Evolutionary conservation across 2,888 invertebrate genomes (phyloP).

Genomic region (Isoperla grammatica): DNA sequence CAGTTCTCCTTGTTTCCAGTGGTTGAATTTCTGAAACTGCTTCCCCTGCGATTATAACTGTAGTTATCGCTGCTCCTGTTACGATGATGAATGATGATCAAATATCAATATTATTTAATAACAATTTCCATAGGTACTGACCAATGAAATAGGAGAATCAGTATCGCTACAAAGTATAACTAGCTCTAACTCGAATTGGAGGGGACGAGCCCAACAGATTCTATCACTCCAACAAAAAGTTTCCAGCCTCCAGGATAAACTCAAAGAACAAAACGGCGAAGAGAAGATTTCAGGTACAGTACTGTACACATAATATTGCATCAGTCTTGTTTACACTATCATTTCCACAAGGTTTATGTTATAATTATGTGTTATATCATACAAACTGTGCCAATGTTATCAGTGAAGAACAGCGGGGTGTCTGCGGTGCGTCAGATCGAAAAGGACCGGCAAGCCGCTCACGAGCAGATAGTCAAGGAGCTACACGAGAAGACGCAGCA

Average conservation of each 20-base stretch:
- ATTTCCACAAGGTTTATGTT: too few species aligned
- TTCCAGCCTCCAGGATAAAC: conserved; percentile 58
- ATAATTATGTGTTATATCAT: too few species aligned
- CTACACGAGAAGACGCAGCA: conserved; percentile 28
- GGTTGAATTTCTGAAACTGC: too few species aligned
- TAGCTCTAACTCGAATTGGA: conserved; percentile 59
- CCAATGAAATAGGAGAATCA: conserved; percentile 69
- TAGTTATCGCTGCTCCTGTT: too few species aligned
- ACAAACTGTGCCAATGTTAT: too few species aligned
- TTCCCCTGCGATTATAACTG: too few species aligned
- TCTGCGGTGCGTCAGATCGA: conserved; percentile 19
- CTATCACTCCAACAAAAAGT: conserved; percentile 62
- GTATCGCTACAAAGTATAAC: conserved; percentile 58
- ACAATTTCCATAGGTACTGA: too few species aligned
- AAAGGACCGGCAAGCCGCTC: conserved; percentile 19
- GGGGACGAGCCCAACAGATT: conserved; percentile 73
- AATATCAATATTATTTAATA: too few species aligned
- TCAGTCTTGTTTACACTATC: too few species aligned
- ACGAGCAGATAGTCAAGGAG: conserved; percentile 20
- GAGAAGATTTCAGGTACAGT: conserved; percentile 22
- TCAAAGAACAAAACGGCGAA: conserved; percentile 40
- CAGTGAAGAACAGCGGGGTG: conserved; percentile 40
- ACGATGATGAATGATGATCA: too few species aligned
- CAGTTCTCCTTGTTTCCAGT: too few species aligned
- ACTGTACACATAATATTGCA: too few species aligned